Conservation (phyloP, 2,113 vertebrate species). For the Rhea pennata region DNA sequence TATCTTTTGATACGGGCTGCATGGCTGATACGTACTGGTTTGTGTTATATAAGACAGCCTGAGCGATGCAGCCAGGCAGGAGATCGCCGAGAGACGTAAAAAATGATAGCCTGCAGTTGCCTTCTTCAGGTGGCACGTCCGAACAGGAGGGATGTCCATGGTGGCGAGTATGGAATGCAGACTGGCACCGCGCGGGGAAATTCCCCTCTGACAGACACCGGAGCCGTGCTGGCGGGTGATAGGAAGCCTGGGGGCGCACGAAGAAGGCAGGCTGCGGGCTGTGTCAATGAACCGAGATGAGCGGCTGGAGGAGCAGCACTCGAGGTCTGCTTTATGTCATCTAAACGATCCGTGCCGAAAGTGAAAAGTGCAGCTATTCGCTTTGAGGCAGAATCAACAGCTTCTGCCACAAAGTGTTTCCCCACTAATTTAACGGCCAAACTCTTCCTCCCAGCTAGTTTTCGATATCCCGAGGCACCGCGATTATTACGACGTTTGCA, state of each 20-base stretch:
- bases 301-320: not conserved
- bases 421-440: not conserved
- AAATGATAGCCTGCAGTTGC: not conserved
- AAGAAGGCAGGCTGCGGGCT: not conserved
- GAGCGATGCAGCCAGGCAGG: not conserved
- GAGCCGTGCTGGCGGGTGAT: not conserved
- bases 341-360: not conserved
- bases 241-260: not conserved
- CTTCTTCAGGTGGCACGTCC: accelerated
- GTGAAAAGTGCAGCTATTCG: not conserved
- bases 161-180: accelerated
- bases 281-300: not conserved
- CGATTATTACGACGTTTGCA: not conserved
- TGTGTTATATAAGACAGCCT: not conserved
- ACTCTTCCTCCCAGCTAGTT: not conserved
- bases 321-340: not conserved
- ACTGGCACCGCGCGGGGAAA: not conserved
- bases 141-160: accelerated
- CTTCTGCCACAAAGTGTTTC: not conserved
- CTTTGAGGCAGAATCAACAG: not conserved
- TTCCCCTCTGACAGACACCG: not conserved
- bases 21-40: not conserved
- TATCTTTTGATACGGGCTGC: not conserved
- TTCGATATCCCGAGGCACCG: not conserved
- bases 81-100: not conserved